Conservation (phyloP, 2,797 vertebrate species). For the Tadarida brasiliensis region DNA sequence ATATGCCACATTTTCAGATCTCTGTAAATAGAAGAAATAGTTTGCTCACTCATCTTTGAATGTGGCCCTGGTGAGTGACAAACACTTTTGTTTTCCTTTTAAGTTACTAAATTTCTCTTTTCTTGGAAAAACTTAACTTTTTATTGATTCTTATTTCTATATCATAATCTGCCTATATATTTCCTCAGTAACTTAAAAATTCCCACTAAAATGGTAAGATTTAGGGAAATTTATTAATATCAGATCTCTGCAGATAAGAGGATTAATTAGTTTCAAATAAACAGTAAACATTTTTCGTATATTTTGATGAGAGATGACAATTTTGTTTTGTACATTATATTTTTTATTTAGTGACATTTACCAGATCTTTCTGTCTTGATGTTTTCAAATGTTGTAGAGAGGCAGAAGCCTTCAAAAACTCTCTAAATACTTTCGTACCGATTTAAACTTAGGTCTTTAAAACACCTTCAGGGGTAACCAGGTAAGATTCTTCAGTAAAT, state of each 20-base stretch:
- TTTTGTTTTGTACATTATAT: neutral
- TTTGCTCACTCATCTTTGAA: constrained; percentile 33
- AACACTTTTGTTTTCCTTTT: constrained; percentile 18
- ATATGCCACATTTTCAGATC: neutral
- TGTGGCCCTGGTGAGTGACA: neutral
- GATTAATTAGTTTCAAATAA: constrained; percentile 30
- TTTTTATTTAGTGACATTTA: neutral
- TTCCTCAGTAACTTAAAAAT: constrained; percentile 10
- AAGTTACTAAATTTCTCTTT: constrained; percentile 22
- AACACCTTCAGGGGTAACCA: neutral
- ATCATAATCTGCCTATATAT: neutral
- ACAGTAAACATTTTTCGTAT: neutral
- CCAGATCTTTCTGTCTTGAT: neutral
- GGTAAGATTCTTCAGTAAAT: constrained; percentile 17
- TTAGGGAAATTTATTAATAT: neutral
- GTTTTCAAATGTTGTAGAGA: neutral
- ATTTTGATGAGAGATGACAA: constrained; percentile 28
- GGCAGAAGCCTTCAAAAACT: neutral
- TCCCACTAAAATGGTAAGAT: neutral
- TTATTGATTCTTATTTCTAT: constrained; percentile 9
- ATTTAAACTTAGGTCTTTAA: neutral
- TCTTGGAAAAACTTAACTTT: neutral
- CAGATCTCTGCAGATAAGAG: neutral
- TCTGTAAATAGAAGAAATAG: constrained; percentile 9
- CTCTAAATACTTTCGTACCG: neutral